phyloP scores from a whole-genome alignment of 2,113 vertebrate genomes.

The Baryphthengus martii region DNA sequence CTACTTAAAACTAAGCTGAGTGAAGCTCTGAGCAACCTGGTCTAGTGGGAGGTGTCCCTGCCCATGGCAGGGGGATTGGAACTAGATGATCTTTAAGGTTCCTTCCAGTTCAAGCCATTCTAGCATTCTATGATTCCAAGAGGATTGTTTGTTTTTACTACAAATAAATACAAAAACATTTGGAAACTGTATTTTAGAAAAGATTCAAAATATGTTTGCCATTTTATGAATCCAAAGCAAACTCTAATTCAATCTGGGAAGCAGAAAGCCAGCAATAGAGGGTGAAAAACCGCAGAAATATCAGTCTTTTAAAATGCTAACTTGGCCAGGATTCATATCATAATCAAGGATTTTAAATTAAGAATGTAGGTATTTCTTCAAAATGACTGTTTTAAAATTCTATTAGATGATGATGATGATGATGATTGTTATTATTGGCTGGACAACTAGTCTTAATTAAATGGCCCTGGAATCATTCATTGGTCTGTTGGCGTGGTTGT shows the following conservation, averaged over 20 bases:
- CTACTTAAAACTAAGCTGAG: too few species aligned
- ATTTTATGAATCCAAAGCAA: background rate
- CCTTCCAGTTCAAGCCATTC: too few species aligned
- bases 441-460: background rate
- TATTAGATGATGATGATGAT: background rate
- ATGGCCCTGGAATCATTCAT: background rate
- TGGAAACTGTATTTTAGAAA: background rate
- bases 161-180: background rate
- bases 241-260: background rate
- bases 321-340: background rate
- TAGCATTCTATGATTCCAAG: too few species aligned
- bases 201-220: background rate
- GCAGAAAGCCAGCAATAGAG: background rate
- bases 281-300: background rate
- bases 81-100: too few species aligned
- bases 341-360: background rate
- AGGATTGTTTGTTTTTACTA: background rate
- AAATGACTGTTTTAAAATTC: background rate
- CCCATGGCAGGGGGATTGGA: too few species aligned
- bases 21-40: too few species aligned
- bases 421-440: background rate
- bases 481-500: background rate
- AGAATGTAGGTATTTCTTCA: background rate
- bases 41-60: too few species aligned
- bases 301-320: background rate